Percentiles rank a stretch among this genome's conserved stretches.
phyloP scores from a whole-genome alignment of 2,888 invertebrate species.

The Tanaodytes sp. region DNA sequence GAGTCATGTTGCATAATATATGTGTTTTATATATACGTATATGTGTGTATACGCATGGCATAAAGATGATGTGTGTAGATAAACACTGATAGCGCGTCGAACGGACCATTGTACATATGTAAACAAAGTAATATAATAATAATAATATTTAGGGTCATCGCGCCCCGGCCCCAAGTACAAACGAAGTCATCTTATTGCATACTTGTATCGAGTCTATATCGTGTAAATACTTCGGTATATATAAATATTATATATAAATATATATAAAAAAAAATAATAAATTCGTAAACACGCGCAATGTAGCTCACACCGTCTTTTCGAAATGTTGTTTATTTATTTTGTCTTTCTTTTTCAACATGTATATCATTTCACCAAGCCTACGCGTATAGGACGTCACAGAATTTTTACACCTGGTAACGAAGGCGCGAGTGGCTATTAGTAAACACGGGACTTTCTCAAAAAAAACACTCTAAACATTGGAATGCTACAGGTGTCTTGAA shows the following conservation, averaged over 20 bases:
- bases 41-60: conserved; percentile 48
- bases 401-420: too few species aligned
- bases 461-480: too few species aligned
- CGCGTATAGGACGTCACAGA: too few species aligned
- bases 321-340: conserved; percentile 34
- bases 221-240: conserved; percentile 64
- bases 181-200: conserved; percentile 69
- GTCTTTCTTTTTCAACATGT: conserved; percentile 31
- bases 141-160: conserved; percentile 67
- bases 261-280: too few species aligned
- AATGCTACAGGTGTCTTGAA: too few species aligned
- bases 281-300: too few species aligned
- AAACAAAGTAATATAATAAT: conserved; percentile 61
- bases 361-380: conserved; percentile 6
- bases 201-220: conserved; percentile 68
- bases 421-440: too few species aligned
- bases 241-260: conserved; percentile 54
- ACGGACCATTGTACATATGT: conserved; percentile 66
- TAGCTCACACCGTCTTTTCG: conserved; percentile 44
- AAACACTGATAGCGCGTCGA: conserved; percentile 43
- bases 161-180: conserved; percentile 70
- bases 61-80: conserved; percentile 40
- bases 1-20: conserved; percentile 49
- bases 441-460: too few species aligned
- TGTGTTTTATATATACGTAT: conserved; percentile 54